phyloP scores from a whole-genome alignment of 2,797 vertebrate species.

The Gadopsis bispinosus region DNA sequence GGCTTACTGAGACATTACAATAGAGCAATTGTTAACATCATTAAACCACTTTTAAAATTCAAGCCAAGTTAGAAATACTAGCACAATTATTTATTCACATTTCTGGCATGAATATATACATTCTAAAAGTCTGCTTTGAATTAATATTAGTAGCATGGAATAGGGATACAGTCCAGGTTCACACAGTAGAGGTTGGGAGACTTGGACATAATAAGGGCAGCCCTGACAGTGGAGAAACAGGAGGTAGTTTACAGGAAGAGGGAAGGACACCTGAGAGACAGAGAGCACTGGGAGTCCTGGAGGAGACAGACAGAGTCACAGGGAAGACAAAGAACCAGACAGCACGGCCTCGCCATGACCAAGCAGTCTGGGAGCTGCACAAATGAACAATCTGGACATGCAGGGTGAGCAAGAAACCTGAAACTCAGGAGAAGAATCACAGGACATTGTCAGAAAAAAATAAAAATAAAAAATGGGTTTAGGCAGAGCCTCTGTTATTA shows the following conservation, averaged over 20 bases:
- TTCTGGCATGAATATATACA: not conserved
- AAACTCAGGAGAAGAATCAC: conserved; percentile 10
- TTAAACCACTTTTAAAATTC: not conserved
- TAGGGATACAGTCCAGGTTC: not conserved
- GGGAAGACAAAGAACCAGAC: conserved; percentile 51
- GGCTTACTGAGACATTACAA: no score
- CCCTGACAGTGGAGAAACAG: not conserved
- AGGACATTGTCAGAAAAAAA: not conserved
- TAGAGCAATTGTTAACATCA: no score
- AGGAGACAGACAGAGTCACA: conserved; percentile 52
- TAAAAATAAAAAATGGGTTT: not conserved
- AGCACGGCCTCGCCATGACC: conserved; percentile 35
- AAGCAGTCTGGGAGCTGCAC: conserved; percentile 45
- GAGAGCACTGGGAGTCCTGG: conserved; percentile 43
- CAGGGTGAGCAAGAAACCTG: conserved; percentile 14
- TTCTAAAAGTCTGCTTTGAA: not conserved
- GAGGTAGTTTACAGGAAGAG: not conserved
- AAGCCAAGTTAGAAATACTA: not conserved
- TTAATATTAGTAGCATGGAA: not conserved
- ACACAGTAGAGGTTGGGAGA: not conserved
- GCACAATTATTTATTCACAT: not conserved
- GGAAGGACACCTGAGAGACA: conserved; percentile 41
- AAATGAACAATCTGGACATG: conserved; percentile 63
- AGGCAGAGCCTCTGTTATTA: not conserved
- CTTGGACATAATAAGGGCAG: not conserved